Conservation (phyloP, 2,888 invertebrate genomes). For the Silvanus unidentatus region DNA sequence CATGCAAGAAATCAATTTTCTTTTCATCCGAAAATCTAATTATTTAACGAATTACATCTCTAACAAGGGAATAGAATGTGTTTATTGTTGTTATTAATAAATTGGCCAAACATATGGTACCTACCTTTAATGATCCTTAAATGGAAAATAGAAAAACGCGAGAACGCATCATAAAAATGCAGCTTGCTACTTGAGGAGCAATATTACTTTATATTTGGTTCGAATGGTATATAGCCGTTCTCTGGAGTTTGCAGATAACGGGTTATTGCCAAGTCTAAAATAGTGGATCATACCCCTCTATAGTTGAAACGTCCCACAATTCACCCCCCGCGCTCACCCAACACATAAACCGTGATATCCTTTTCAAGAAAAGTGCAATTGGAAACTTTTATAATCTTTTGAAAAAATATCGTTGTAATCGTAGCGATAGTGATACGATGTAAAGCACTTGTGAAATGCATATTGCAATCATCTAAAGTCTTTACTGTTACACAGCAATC, state of each 20-base stretch:
- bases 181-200: conserved; percentile 26
- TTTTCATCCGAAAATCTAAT: too few relatives aligned
- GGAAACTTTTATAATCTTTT: conserved; percentile 30
- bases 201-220: conserved; percentile 34
- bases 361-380: conserved; percentile 19
- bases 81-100: too few relatives aligned
- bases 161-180: conserved; percentile 27
- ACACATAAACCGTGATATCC: background rate
- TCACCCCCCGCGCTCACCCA: too few relatives aligned
- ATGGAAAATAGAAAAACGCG: conserved; percentile 18
- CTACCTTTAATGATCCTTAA: background rate
- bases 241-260: conserved; percentile 34
- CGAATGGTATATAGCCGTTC: too few relatives aligned
- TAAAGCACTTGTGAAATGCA: conserved; percentile 9
- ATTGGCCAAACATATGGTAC: too few relatives aligned
- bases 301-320: too few relatives aligned
- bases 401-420: conserved; percentile 26
- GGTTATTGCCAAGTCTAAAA: conserved; percentile 27
- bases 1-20: too few relatives aligned
- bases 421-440: conserved; percentile 14
- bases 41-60: too few relatives aligned
- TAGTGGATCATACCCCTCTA: conserved; percentile 16
- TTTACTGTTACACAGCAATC: conserved; percentile 1
- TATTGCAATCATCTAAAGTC: conserved; percentile 5
- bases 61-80: too few relatives aligned